These are phyloP conservation scores for Bactericera cockerelli DNA, from an alignment of 1,140 invertebrate species.

Conservation along the genomic window DNA sequence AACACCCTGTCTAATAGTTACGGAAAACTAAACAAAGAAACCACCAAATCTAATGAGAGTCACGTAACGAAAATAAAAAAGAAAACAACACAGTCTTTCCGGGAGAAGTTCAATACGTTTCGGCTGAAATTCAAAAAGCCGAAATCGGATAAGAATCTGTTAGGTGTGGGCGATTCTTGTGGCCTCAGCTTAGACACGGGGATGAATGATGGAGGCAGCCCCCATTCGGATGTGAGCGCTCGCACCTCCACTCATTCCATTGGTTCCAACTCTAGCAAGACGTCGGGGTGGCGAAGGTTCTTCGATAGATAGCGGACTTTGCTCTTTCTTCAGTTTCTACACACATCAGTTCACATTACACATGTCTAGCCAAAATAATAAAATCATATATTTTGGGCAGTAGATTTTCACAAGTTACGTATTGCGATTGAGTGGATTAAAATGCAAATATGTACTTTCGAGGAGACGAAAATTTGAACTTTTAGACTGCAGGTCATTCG, in stretches of 20 bases:
- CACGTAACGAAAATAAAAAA: not conserved
- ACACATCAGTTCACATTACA: too few species aligned
- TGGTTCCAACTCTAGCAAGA: not conserved
- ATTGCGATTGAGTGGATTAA: too few species aligned
- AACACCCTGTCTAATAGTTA: conserved; percentile 1
- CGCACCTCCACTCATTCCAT: not conserved
- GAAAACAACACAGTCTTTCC: not conserved
- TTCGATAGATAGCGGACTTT: too few species aligned
- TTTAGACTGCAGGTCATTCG: too few species aligned
- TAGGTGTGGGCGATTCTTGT: not conserved
- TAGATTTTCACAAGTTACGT: too few species aligned
- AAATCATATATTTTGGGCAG: too few species aligned
- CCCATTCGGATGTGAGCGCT: not conserved
- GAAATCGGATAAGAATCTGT: not conserved
- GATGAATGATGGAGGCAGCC: not conserved
- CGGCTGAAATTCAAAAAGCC: not conserved
- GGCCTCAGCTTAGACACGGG: not conserved
- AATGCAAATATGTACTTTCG: too few species aligned
- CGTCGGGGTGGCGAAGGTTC: not conserved
- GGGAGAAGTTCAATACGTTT: not conserved
- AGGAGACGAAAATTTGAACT: too few species aligned
- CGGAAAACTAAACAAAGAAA: conserved; percentile 2
- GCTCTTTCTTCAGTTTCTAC: too few species aligned
- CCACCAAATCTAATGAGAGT: not conserved
- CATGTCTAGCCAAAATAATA: too few species aligned